Base-by-base conservation (phyloP, 2,113 vertebrate genomes). In the Struthidea cinerea region DNA sequence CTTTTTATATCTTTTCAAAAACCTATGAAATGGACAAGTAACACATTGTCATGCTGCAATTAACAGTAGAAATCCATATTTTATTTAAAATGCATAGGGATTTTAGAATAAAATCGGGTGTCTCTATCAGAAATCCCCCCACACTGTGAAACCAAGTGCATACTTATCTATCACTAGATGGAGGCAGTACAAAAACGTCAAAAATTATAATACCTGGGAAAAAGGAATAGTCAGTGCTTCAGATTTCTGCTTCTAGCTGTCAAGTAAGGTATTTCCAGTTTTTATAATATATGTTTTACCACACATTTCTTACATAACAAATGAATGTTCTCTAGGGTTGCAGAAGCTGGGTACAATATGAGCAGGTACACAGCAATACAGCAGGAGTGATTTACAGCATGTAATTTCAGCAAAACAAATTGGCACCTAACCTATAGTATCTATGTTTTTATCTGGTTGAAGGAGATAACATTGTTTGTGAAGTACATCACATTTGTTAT, bases 341-440 rank as follows among this genome's bases (percentile, higher is more conserved):
- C 44, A 80, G 53, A 71, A 67, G 56, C 41, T 71, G 82, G 67
- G 32, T 53, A 35, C 56, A 83, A 42, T 61, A 71, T 10, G 47
- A 83, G 61, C 49, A 73, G 88, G 63, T 80, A 85, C 44, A 50
- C 13, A 42, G 75, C 59, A 85, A 35, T 87, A 74, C 16, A 87
- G 44, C 35, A 82, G 47, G 35, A 94, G 47, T 82, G 87, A 95
- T 90, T 93, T 90, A 87, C 75, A 94, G 85, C 67, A 42, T 42
- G 63, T 59, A 63, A 94, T 90, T 88, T 77, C n/a, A 90, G 85
- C 61, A 85, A 90, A 95, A 94, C 32, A 94, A 94, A 93, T 77
- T 85, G 92, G 85, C 85, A 91, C 49, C 90, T 94, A 77, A 93
- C 85, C 85, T 73, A 30, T 33, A 68, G 75, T 49, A 96, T 92